Evolutionary conservation across 2,888 invertebrate genomes (phyloP), one percentile per base, ranked within the genome.

Genomic region (Cerceris rybyensis): DNA sequence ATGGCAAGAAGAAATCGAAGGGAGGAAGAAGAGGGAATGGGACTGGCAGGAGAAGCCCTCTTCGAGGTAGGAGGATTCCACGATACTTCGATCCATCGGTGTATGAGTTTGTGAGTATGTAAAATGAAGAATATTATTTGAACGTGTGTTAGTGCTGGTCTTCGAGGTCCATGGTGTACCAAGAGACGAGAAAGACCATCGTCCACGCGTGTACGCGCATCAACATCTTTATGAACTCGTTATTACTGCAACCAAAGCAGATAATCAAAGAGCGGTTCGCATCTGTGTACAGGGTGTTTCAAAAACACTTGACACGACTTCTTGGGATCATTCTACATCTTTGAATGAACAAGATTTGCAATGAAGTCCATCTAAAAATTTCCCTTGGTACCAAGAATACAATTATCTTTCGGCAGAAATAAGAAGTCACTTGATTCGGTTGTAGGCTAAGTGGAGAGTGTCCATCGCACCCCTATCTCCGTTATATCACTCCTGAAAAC

Each of bases 181-280:
- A 42, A 13, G 11, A 69, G 69, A 52, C 52, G 43, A 28, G 28
- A 28, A 28, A 28, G 28, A 28, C 28, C 50, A 71, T 70, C 78
- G 55, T 43, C 41, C 43, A 60, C 82, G 70, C 76, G 77, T 80
- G 78, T 82, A 79, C 81, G 86, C 88, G 87, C 88, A 86, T 87
- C 88, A 87, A 88, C 88, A 87, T 89, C 89, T 91, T 91, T 91
- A 90, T 90, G 90, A 91, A 91, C 91, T 90, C 88, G 90, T 91
- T 91, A 91, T 91, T 91, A 88, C 87, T 87, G 88, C 86, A 84
- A 88, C 80, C 86, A 87, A 28, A 28, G 85, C 86, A 86, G 90
- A 91, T 91, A 91, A 91, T 91, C 91, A 91, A 90, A 91, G 90
- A 91, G 90, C 90, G 90, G 90, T 86, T 85, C 84, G 83, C 83